phyloP scores from a whole-genome alignment of 2,888 invertebrate genomes.

The Strigamia transsilvanica region DNA sequence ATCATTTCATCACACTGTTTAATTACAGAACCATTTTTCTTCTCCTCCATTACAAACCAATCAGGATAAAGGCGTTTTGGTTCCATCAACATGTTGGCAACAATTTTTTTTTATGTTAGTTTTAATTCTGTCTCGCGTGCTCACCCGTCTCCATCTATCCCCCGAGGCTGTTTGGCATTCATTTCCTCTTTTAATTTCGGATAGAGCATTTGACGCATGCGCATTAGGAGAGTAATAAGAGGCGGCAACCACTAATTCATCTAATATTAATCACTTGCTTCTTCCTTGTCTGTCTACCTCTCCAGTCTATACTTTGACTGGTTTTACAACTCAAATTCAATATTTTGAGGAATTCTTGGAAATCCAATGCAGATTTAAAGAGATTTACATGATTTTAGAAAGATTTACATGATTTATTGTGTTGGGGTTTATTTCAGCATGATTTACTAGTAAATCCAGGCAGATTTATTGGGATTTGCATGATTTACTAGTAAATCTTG shows the following conservation, averaged over 20 bases:
- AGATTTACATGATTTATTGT: no score
- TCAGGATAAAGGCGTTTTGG: slow-evolving; percentile 30
- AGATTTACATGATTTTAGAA: no score
- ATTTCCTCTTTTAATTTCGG: slow-evolving; percentile 22
- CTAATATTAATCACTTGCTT: slow-evolving; percentile 17
- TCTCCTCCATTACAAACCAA: neutral
- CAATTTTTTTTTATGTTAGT: neutral
- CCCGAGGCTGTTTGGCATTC: slow-evolving; percentile 34
- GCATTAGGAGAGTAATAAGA: slow-evolving; percentile 34
- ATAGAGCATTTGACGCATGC: slow-evolving; percentile 24
- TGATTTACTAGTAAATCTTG: no score
- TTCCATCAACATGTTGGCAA: neutral
- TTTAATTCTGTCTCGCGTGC: neutral
- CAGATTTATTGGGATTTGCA: no score
- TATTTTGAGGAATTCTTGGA: neutral
- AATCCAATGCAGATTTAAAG: no score
- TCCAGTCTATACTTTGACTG: no score
- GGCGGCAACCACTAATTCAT: slow-evolving; percentile 32
- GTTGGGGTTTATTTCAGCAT: no score
- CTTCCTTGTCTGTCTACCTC: neutral
- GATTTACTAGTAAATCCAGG: no score
- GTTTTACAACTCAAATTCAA: neutral
- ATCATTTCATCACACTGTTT: no score
- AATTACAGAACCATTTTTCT: no score
- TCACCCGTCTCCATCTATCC: neutral